phyloP scores from a whole-genome alignment of 2,113 vertebrate genomes.

The Isurus oxyrinchus region DNA sequence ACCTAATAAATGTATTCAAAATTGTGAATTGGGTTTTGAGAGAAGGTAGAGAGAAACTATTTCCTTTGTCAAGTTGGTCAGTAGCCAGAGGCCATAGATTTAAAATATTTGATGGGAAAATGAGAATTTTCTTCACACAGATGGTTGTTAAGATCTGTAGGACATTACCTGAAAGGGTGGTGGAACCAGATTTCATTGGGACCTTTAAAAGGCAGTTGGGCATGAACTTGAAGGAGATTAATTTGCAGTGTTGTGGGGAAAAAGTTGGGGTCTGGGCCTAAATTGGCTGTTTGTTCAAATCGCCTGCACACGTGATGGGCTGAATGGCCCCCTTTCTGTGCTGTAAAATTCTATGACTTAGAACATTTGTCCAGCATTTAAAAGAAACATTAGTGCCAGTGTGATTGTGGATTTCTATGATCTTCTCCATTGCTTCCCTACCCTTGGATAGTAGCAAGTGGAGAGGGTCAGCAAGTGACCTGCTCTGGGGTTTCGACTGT shows the following conservation, averaged over 20 bases:
- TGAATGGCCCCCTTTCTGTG: not conserved
- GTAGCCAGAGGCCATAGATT: not conserved
- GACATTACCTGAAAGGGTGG: not conserved
- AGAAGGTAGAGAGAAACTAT: not conserved
- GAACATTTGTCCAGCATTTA: not conserved
- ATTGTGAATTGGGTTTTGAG: not conserved
- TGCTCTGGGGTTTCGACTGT: not conserved
- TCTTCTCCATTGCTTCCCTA: not conserved
- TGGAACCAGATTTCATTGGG: not conserved
- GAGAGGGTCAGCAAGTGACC: not conserved
- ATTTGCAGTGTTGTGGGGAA: not conserved
- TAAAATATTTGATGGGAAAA: not conserved
- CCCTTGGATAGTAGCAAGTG: not conserved
- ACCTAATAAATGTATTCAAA: not conserved
- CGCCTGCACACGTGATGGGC: not conserved
- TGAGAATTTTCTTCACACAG: not conserved
- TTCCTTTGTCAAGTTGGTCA: not conserved
- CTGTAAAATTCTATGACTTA: not conserved
- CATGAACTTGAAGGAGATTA: not conserved
- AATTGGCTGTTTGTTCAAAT: not conserved
- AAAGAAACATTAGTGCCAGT: not conserved
- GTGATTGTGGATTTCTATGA: not conserved
- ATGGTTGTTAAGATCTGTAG: not conserved
- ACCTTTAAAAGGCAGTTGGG: not conserved
- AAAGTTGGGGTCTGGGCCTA: not conserved